Evolutionary conservation across 2,113 vertebrate genomes (phyloP), one percentile per base, ranked within the genome.

Genomic region (Pollachius pollachius): DNA sequence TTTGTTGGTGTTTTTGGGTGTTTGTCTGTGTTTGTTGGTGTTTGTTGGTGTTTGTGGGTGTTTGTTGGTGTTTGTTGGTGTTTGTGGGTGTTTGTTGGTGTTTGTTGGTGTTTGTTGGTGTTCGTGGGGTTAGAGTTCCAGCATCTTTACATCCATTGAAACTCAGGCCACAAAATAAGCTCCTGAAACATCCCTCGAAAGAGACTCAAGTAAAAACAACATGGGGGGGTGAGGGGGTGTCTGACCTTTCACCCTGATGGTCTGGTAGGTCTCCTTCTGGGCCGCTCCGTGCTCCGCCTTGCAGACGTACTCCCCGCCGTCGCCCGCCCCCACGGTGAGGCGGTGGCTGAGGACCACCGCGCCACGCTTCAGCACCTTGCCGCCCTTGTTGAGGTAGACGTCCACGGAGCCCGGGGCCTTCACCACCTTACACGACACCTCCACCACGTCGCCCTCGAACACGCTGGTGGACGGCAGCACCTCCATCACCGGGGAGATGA

Each of bases 301-400:
- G 57, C 92, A 93, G 23, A 78, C 72, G 3, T 91, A 88, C 56
- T 82, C 72, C 17, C 91, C 90, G 8, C 89, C 84, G 67, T 88
- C 80, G 0, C 70, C 78, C 0, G 69, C 75, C 15, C 16, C 8
- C 0, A 58, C 71, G 0, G 0, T 67, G 2, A 85, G 64, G 11
- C 5, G 64, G 52, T 89, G 27, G 25, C 0, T 65, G n/a, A 89
- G 77, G 19, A 65, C 67, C 17, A 5, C 1, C 0, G 0, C 0
- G 1, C n/a, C 68, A 17, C 62, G 13, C 2, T 69, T 67, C 12
- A 91, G 79, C 68, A 91, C 27, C 1, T 0, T 65, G 15, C 1
- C 59, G 41, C 64, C 60, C 65, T 58, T 89, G 0, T 64, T 79
- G 25, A 92, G 81, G 69, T 76, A 89, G 0, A 92, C 61, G 5